Conservation (phyloP, 2,888 invertebrate genomes). For the Adelphocoris suturalis region DNA sequence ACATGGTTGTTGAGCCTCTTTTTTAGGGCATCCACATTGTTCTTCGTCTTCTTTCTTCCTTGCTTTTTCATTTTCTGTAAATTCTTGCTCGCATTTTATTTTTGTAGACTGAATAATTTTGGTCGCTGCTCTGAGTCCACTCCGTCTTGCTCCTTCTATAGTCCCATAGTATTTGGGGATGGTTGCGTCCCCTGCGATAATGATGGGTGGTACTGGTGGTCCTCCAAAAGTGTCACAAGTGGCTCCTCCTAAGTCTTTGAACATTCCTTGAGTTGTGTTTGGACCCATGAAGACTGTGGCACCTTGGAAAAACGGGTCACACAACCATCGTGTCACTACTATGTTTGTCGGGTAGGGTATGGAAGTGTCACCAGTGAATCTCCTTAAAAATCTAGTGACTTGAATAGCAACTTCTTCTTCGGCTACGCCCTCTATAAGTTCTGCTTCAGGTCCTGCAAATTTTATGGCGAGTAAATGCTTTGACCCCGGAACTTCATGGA, state of each 20-base stretch:
- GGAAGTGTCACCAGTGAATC: conserved; percentile 68
- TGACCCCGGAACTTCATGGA: conserved; percentile 67
- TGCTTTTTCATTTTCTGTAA: background rate
- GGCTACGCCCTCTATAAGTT: conserved; percentile 64
- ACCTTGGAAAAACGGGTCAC: conserved; percentile 69
- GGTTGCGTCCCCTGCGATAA: conserved; percentile 93
- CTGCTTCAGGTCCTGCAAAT: conserved; percentile 69
- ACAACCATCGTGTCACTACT: conserved; percentile 70
- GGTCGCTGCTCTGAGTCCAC: conserved; percentile 90
- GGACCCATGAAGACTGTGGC: conserved; percentile 62
- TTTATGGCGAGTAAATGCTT: conserved; percentile 65
- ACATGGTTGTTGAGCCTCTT: conserved; percentile 7
- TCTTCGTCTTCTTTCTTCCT: background rate
- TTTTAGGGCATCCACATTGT: background rate
- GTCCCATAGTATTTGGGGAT: conserved; percentile 88
- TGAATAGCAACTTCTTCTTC: conserved; percentile 72
- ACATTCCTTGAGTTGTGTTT: conserved; percentile 67
- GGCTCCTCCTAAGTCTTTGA: conserved; percentile 63
- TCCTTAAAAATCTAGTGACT: conserved; percentile 72
- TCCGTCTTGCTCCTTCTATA: conserved; percentile 88
- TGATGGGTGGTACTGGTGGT: conserved; percentile 77
- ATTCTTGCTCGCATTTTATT: conserved; percentile 24
- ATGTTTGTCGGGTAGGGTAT: conserved; percentile 73
- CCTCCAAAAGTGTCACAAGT: background rate
- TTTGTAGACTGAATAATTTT: conserved; percentile 81